Percentiles rank a stretch among this genome's conserved stretches.
phyloP scores from a whole-genome alignment of 2,113 vertebrate genomes.

The Esox niger region DNA sequence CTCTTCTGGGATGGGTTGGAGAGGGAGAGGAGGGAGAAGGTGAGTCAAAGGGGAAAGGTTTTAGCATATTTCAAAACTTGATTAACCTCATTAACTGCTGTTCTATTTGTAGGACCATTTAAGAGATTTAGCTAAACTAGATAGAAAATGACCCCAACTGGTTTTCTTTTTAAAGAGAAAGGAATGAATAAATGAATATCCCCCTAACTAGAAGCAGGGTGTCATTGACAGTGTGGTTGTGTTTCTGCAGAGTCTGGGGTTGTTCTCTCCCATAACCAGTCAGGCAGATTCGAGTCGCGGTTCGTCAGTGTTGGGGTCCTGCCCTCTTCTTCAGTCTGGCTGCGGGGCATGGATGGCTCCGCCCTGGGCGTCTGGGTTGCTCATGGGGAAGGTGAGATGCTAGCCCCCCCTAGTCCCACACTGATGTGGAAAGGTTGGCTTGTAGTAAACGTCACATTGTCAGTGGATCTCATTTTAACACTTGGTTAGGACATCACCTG shows the following conservation, averaged over 20 bases:
- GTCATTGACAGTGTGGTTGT: neutral
- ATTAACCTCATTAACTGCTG: no score
- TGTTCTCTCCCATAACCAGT: conserved; percentile 80
- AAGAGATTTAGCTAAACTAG: no score
- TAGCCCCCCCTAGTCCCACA: neutral
- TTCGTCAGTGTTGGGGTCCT: conserved; percentile 81
- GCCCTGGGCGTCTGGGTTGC: conserved; percentile 88
- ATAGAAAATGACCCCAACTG: no score
- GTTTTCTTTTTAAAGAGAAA: no score
- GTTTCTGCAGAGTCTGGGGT: conserved; percentile 52
- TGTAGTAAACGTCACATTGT: no score
- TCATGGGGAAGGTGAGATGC: conserved; percentile 83
- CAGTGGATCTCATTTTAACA: no score
- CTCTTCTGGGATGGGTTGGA: conserved; percentile 87
- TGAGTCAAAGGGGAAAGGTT: neutral
- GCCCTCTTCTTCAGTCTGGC: conserved; percentile 80
- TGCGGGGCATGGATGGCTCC: conserved; percentile 83
- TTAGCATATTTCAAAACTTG: no score
- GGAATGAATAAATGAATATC: no score
- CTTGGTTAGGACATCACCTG: no score
- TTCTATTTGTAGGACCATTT: no score
- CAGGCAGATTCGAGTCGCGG: conserved; percentile 85
- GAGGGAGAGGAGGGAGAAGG: neutral
- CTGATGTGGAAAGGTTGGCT: no score
- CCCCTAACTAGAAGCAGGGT: neutral